Conservation (phyloP, 2,797 vertebrate genomes). For the Ctenochaetus hawaiiensis region DNA sequence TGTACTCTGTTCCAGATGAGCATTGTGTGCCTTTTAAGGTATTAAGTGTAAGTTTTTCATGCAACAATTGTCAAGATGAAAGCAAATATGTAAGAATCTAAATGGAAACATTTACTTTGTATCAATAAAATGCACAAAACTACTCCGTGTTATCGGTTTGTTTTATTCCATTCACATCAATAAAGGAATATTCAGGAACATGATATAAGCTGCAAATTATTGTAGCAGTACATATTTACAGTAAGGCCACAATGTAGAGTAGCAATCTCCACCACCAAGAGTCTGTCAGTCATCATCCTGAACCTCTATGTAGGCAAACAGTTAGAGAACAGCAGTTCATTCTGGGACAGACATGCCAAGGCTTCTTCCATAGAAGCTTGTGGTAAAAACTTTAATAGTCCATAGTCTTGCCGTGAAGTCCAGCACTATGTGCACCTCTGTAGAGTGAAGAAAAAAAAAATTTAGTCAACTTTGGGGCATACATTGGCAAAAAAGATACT, state of each 20-base stretch:
- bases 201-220: not conserved
- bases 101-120: too few species aligned
- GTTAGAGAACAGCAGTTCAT: not conserved
- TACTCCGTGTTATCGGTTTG: not conserved
- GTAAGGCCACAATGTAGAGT: constrained; percentile 36
- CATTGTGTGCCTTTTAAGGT: too few species aligned
- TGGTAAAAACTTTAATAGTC: too few species aligned
- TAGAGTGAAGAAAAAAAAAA: not conserved
- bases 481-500: not conserved
- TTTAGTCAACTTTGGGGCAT: not conserved
- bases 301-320: not conserved
- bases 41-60: too few species aligned
- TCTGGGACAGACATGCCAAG: not conserved
- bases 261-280: not conserved
- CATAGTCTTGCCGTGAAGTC: not conserved
- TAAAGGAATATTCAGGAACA: not conserved
- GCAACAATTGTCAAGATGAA: too few species aligned
- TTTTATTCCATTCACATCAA: not conserved
- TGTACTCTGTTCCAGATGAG: too few species aligned
- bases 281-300: not conserved
- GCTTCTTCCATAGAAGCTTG: not conserved
- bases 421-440: not conserved
- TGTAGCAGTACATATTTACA: constrained; percentile 15
- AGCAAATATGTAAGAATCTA: too few species aligned
- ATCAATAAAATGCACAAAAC: too few species aligned